These are phyloP conservation scores for Osmoderma eremita DNA, from an alignment of 2,888 invertebrate species.

Conservation along the genomic window DNA sequence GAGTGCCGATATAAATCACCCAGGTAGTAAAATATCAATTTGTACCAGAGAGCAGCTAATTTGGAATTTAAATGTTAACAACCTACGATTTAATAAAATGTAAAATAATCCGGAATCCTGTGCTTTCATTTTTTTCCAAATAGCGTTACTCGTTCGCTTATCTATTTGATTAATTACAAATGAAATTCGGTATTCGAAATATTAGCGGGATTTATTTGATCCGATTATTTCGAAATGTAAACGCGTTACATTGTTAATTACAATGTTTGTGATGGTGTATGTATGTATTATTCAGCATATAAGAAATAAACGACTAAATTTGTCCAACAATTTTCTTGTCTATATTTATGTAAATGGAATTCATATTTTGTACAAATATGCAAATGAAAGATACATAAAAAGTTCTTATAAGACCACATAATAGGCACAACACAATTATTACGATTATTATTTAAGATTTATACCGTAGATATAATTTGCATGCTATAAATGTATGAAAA, in stretches of 20 bases:
- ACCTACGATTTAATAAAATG: slow-evolving; percentile 17
- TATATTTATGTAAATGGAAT: too few relatives aligned
- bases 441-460: too few relatives aligned
- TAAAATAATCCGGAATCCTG: slow-evolving; percentile 12
- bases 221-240: neutral
- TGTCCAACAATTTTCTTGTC: too few relatives aligned
- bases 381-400: too few relatives aligned
- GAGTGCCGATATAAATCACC: slow-evolving; percentile 29
- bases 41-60: slow-evolving; percentile 20
- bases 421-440: too few relatives aligned
- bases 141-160: neutral
- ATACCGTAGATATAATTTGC: too few relatives aligned
- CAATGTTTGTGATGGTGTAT: neutral
- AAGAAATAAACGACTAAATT: too few relatives aligned
- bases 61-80: slow-evolving; percentile 34
- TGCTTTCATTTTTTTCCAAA: neutral
- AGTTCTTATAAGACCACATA: too few relatives aligned
- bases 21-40: slow-evolving; percentile 36
- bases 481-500: too few relatives aligned
- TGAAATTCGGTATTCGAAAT: neutral
- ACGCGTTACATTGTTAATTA: neutral
- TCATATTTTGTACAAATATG: too few relatives aligned
- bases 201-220: neutral
- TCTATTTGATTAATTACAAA: neutral
- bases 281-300: neutral